Percentiles rank a stretch among this genome's conserved stretches.
Conservation (phyloP, 2,797 vertebrate species). For the Myotis planiceps region DNA sequence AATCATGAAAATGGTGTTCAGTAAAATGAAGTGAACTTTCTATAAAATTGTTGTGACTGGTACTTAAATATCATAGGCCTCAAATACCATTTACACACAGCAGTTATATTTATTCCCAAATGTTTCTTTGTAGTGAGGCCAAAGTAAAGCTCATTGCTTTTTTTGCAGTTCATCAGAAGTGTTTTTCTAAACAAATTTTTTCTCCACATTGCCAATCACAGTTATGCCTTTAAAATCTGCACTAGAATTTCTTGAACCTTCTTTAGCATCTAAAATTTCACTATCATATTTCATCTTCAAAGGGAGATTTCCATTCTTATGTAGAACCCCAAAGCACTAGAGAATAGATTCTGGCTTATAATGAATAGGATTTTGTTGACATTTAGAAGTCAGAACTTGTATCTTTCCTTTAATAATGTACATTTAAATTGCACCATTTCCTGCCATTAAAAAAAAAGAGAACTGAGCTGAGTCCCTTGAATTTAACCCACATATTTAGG, state of each 20-base stretch:
- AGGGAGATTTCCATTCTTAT: slow-evolving; percentile 40
- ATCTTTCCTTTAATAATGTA: slow-evolving; percentile 50
- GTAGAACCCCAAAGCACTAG: not conserved
- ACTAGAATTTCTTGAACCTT: slow-evolving; percentile 22
- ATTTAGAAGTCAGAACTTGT: slow-evolving; percentile 65
- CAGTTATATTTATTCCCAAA: slow-evolving; percentile 23
- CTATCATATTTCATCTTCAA: slow-evolving; percentile 43
- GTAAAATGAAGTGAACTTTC: not conserved
- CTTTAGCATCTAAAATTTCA: slow-evolving; percentile 14
- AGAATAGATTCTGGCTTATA: slow-evolving; percentile 13
- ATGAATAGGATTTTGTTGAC: slow-evolving; percentile 47
- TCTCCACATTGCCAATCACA: not conserved
- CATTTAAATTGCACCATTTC: slow-evolving; percentile 61
- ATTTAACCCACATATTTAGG: not conserved
- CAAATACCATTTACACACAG: not conserved
- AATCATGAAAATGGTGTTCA: not conserved
- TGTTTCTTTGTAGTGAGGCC: not conserved
- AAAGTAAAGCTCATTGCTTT: slow-evolving; percentile 24
- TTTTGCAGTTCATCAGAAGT: not conserved
- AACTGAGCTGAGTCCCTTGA: slow-evolving; percentile 47
- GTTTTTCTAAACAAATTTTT: slow-evolving; percentile 19
- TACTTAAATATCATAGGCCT: not conserved
- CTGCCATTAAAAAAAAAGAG: not conserved
- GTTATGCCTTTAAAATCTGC: not conserved
- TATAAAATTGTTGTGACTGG: not conserved